phyloP scores from a whole-genome alignment of 2,888 invertebrate genomes.

The Folsomia manolachei region DNA sequence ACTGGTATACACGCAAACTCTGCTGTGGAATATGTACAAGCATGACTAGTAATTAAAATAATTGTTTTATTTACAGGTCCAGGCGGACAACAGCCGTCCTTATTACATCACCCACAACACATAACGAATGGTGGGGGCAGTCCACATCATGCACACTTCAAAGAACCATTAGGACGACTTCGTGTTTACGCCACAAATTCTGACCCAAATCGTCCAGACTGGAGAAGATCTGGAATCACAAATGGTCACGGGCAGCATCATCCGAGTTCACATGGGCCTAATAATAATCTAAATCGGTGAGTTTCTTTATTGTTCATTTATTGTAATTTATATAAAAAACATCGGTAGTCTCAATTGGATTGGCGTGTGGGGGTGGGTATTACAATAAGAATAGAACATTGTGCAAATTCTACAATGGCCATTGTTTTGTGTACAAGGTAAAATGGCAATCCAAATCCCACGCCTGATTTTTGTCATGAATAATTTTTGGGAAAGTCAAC shows the following conservation, averaged over 20 bases:
- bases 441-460: too few relatives aligned
- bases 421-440: too few relatives aligned
- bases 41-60: not conserved
- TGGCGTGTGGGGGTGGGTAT: too few relatives aligned
- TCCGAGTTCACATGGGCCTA: slow-evolving; percentile 22
- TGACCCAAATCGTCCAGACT: slow-evolving; percentile 40
- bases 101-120: slow-evolving; percentile 5
- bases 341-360: too few relatives aligned
- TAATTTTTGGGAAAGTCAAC: too few relatives aligned
- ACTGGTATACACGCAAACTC: too few relatives aligned
- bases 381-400: too few relatives aligned
- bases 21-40: not conserved
- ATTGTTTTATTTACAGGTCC: slow-evolving; percentile 7
- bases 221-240: slow-evolving; percentile 33
- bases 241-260: slow-evolving; percentile 30
- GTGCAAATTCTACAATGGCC: too few relatives aligned
- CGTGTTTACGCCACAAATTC: slow-evolving; percentile 47
- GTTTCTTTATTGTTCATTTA: too few relatives aligned
- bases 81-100: not conserved
- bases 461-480: too few relatives aligned
- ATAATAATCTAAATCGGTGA: slow-evolving; percentile 1
- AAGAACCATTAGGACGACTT: slow-evolving; percentile 45
- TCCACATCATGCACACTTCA: slow-evolving; percentile 41
- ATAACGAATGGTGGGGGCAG: slow-evolving; percentile 27
- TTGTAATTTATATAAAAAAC: too few relatives aligned